Evolutionary conservation across 2,888 invertebrate genomes (phyloP).

Genomic region (Chalcis sispes): DNA sequence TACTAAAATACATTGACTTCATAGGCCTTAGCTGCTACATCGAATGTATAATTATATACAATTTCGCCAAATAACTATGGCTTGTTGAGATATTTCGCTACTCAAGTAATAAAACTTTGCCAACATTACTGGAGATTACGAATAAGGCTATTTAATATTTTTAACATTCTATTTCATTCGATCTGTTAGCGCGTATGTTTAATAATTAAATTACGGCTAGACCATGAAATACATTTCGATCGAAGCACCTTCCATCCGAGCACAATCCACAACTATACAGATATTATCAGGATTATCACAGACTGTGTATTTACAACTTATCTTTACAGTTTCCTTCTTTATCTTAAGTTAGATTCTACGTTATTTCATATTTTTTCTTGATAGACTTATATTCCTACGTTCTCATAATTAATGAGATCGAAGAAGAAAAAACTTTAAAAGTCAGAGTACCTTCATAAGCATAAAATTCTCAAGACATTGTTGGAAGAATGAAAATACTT

Average conservation of each 20-base stretch:
- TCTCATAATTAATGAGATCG: conserved; percentile 56
- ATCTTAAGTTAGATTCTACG: conserved; percentile 55
- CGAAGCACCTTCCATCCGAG: conserved; percentile 60
- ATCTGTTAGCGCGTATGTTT: conserved; percentile 48
- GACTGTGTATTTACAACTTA: conserved; percentile 76
- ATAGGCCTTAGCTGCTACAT: conserved; percentile 70
- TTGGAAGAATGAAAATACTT: conserved; percentile 47
- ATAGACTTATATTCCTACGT: conserved; percentile 56
- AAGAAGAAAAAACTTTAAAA: conserved; percentile 53
- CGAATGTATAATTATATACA: conserved; percentile 66
- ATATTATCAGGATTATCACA: conserved; percentile 75
- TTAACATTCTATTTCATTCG: conserved; percentile 47
- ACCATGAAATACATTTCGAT: conserved; percentile 52
- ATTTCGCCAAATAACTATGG: conserved; percentile 60
- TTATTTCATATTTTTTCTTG: conserved; percentile 51
- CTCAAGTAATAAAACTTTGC: conserved; percentile 59
- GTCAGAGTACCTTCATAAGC: conserved; percentile 50
- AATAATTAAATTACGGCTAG: conserved; percentile 51
- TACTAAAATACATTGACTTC: conserved; percentile 73
- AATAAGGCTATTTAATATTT: conserved; percentile 55
- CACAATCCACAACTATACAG: conserved; percentile 66
- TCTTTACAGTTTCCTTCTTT: conserved; percentile 64
- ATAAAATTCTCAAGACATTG: conserved; percentile 45
- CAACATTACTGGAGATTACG: conserved; percentile 58
- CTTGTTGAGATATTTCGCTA: conserved; percentile 57